Percentiles rank a stretch among this genome's conserved stretches.
Conservation (phyloP, 2,113 vertebrate species). For the Raja brachyura region DNA sequence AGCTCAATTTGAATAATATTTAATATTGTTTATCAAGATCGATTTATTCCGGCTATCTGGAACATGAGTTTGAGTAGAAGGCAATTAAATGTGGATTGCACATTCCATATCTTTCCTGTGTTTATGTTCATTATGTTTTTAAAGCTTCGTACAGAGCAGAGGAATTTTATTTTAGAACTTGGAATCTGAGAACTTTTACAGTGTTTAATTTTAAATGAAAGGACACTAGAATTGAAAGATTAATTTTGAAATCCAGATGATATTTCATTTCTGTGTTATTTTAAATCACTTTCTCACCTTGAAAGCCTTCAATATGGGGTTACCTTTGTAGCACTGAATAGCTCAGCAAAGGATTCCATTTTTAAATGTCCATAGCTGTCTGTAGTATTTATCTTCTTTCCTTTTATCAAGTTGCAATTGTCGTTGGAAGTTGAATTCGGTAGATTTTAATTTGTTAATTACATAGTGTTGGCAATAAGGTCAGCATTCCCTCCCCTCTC, state of each 20-base stretch:
- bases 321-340: neutral
- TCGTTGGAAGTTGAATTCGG: neutral
- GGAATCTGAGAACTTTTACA: neutral
- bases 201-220: neutral
- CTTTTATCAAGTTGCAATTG: neutral
- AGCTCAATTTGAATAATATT: neutral
- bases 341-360: neutral
- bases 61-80: neutral
- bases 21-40: neutral
- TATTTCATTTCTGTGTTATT: neutral
- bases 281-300: neutral
- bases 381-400: neutral
- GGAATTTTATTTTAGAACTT: neutral
- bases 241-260: neutral
- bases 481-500: neutral
- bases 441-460: conserved; percentile 4
- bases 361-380: neutral
- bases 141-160: neutral
- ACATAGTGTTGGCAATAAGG: neutral
- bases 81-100: neutral
- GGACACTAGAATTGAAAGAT: neutral
- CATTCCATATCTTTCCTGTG: neutral
- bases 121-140: neutral
- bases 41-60: neutral
- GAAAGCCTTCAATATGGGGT: neutral